These are phyloP conservation scores for Oreochromis spilurus DNA, from an alignment of 2,113 vertebrate species.

Conservation along the genomic window DNA sequence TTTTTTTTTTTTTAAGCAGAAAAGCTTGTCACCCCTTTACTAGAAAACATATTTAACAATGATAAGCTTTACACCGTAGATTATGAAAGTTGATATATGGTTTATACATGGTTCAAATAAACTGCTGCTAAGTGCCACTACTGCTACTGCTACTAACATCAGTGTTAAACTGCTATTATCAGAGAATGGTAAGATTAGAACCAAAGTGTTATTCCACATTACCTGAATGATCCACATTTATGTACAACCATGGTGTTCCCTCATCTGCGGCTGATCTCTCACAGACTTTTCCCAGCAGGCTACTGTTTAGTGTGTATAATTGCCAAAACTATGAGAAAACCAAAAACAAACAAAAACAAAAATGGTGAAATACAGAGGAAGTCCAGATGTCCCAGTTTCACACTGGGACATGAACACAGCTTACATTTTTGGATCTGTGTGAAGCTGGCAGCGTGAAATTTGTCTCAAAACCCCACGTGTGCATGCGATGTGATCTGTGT, in stretches of 20 bases:
- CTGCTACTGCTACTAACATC: background rate
- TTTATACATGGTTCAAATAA: rapidly evolving
- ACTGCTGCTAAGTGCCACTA: background rate
- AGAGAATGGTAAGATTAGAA: background rate
- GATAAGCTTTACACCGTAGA: background rate
- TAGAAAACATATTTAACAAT: background rate
- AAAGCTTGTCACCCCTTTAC: background rate
- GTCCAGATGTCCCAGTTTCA: background rate
- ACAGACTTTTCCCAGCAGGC: background rate
- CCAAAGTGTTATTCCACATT: background rate
- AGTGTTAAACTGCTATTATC: background rate
- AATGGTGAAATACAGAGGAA: rapidly evolving
- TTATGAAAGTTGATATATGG: background rate
- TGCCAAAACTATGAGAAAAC: background rate
- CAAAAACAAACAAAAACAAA: background rate
- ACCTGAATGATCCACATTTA: background rate
- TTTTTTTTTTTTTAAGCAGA: background rate
- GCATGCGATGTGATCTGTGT: background rate
- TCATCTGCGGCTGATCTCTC: background rate
- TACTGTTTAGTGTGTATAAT: rapidly evolving
- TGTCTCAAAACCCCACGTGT: background rate
- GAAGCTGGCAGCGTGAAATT: background rate
- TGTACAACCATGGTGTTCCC: background rate
- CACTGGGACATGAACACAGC: background rate
- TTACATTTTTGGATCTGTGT: rapidly evolving